Conservation (phyloP, 1,140 invertebrate genomes). For the Sitobion miscanthi region DNA sequence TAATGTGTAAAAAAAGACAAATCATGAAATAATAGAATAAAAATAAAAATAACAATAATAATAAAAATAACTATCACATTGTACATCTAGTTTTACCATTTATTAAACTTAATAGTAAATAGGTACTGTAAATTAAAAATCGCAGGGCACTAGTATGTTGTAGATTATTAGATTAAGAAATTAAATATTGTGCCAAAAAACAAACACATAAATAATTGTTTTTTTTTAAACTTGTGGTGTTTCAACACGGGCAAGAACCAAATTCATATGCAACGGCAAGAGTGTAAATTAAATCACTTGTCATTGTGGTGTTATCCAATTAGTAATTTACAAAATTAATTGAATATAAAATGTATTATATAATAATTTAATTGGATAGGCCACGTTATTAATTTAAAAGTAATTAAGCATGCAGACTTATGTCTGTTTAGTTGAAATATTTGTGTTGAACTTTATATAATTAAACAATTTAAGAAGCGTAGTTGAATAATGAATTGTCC, state of each 20-base stretch:
- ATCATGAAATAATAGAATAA: background rate
- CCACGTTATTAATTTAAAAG: background rate
- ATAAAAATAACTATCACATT: background rate
- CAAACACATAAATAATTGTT: background rate
- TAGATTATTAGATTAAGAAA: background rate
- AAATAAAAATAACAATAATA: background rate
- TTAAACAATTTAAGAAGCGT: background rate
- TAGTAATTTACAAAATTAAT: background rate
- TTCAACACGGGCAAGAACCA: too few species aligned
- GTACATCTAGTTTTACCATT: background rate
- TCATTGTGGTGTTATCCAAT: background rate
- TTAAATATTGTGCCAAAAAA: background rate
- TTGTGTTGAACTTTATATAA: background rate
- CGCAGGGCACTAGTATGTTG: background rate
- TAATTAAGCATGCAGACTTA: background rate
- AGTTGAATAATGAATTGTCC: background rate
- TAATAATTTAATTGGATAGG: background rate
- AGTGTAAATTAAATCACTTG: background rate
- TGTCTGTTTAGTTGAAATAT: background rate
- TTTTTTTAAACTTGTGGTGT: background rate
- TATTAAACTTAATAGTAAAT: background rate
- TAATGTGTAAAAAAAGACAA: background rate
- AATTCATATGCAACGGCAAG: background rate
- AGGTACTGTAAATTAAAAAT: background rate
- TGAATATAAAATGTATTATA: background rate